A percentile compares a stretch with the other conserved stretches of the same genome.
Conservation (phyloP, 2,888 invertebrate genomes). For the Diadromus collaris region DNA sequence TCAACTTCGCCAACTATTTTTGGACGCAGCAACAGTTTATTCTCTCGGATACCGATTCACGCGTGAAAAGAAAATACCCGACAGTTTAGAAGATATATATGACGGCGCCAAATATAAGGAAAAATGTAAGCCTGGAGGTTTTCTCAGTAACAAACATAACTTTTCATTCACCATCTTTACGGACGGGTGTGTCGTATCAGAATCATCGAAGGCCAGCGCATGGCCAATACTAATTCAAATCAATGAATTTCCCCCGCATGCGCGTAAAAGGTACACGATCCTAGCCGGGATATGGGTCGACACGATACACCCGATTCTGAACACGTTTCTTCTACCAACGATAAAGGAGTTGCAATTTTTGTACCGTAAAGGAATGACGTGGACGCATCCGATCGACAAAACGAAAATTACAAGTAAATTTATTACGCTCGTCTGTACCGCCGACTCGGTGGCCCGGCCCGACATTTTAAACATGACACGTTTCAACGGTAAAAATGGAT, state of each 20-base stretch:
- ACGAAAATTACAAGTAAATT: slow-evolving; percentile 44
- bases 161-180: slow-evolving; percentile 43
- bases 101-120: slow-evolving; percentile 45
- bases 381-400: slow-evolving; percentile 29
- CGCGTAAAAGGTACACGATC: slow-evolving; percentile 50
- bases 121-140: slow-evolving; percentile 27
- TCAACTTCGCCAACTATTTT: slow-evolving; percentile 28
- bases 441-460: slow-evolving; percentile 43
- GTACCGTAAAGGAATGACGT: slow-evolving; percentile 42
- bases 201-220: slow-evolving; percentile 49
- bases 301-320: slow-evolving; percentile 24
- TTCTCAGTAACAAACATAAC: slow-evolving; percentile 44
- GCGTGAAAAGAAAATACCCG: slow-evolving; percentile 36
- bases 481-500: slow-evolving; percentile 32
- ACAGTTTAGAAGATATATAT: slow-evolving; percentile 46
- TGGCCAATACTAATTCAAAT: slow-evolving; percentile 51
- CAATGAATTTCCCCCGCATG: slow-evolving; percentile 55
- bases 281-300: too few relatives aligned
- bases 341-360: slow-evolving; percentile 11
- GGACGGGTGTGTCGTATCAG: slow-evolving; percentile 32
- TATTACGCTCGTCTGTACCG: slow-evolving; percentile 26
- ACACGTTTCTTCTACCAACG: slow-evolving; percentile 32
- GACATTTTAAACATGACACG: slow-evolving; percentile 51
- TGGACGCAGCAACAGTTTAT: not conserved
- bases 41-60: slow-evolving; percentile 40